phyloP scores from a whole-genome alignment of 2,113 vertebrate genomes.

The Cynocephalus volans region DNA sequence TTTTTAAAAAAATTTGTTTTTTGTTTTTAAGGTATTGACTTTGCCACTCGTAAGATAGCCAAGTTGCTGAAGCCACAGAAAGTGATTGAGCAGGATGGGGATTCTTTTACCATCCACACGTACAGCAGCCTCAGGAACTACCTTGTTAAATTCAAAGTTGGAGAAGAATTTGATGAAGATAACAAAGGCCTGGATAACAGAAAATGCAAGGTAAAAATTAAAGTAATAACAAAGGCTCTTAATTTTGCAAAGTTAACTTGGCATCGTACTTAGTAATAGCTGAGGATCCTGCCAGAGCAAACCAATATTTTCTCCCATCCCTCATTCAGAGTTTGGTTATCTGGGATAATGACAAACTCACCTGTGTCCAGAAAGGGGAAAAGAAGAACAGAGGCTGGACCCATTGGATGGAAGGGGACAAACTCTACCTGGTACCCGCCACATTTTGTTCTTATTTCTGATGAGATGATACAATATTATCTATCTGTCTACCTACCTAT shows the following conservation, averaged over 20 bases:
- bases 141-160: conserved; percentile 90
- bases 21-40: conserved; percentile 90
- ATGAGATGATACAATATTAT: background rate
- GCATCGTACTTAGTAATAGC: background rate
- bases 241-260: background rate
- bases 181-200: conserved; percentile 94
- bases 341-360: conserved; percentile 92
- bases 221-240: background rate
- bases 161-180: conserved; percentile 93
- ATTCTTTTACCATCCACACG: conserved; percentile 91
- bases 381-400: conserved; percentile 94
- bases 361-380: conserved; percentile 94
- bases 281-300: too few species aligned
- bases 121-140: conserved; percentile 92
- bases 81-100: conserved; percentile 91
- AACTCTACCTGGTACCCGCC: conserved; percentile 92
- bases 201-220: conserved; percentile 91
- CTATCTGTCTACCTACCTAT: too few species aligned
- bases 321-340: conserved; percentile 90
- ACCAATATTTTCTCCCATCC: background rate
- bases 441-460: background rate
- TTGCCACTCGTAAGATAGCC: conserved; percentile 91
- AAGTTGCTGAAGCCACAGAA: conserved; percentile 92
- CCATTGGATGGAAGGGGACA: conserved; percentile 94
- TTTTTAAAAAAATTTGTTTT: conserved; percentile 1